These are phyloP conservation scores for Entelurus aequoreus DNA, from an alignment of 2,113 vertebrate species.

Conservation along the genomic window DNA sequence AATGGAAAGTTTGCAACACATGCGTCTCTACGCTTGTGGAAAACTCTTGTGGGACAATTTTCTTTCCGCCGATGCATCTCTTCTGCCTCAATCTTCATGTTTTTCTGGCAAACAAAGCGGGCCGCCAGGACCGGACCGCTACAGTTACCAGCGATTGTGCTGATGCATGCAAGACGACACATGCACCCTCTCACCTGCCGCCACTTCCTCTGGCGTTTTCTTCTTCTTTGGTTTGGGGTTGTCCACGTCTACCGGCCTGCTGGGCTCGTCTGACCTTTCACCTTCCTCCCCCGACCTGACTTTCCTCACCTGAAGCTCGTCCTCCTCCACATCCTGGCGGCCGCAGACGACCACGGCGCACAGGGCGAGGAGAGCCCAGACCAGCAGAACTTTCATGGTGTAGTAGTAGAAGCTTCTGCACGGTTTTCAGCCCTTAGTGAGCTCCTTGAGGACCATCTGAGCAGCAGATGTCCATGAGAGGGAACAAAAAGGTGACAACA, in stretches of 20 bases:
- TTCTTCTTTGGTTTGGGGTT: slow-evolving; percentile 63
- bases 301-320: slow-evolving; percentile 21
- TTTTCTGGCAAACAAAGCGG: slow-evolving; percentile 14
- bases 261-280: slow-evolving; percentile 49
- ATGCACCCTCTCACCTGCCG: slow-evolving; percentile 61
- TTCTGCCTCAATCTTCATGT: background rate
- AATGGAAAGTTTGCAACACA: slow-evolving; percentile 54
- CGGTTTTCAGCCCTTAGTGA: no score
- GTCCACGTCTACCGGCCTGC: slow-evolving; percentile 18
- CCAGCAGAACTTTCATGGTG: background rate
- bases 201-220: slow-evolving; percentile 68
- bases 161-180: no score
- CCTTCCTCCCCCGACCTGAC: background rate
- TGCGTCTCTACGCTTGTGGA: slow-evolving; percentile 18
- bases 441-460: no score
- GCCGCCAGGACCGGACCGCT: slow-evolving; percentile 36
- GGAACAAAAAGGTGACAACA: background rate
- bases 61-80: slow-evolving; percentile 12
- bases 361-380: slow-evolving; percentile 34
- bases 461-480: no score
- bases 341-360: slow-evolving; percentile 38
- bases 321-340: slow-evolving; percentile 7
- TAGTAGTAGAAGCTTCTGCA: background rate
- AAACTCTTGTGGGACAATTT: slow-evolving; percentile 50
- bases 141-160: no score